Percentiles rank a stretch among this genome's conserved stretches.
These are phyloP conservation scores for Notechis scutatus DNA, from an alignment of 2,113 vertebrate species.

Conservation along the genomic window DNA sequence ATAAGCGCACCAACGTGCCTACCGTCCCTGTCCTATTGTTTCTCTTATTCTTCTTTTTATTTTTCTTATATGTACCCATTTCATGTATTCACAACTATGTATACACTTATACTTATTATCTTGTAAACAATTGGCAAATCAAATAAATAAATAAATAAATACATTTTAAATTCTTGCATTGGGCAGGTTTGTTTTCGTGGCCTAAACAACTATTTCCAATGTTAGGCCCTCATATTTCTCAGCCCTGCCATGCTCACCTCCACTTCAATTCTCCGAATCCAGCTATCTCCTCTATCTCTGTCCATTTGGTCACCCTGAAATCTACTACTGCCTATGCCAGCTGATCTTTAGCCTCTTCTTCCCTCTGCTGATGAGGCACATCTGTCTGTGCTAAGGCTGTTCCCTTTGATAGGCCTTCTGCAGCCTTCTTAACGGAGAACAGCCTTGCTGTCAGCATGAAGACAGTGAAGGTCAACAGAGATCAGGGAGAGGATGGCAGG, in stretches of 20 bases:
- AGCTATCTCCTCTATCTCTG: not conserved
- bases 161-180: not conserved
- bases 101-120: too few relatives aligned
- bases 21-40: too few relatives aligned
- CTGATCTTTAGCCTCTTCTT: not conserved
- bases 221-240: not conserved
- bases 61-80: too few relatives aligned
- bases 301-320: not conserved
- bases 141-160: too few relatives aligned
- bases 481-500: too few relatives aligned
- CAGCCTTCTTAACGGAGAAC: not conserved
- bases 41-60: too few relatives aligned
- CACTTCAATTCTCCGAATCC: not conserved
- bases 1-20: too few relatives aligned
- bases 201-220: not conserved
- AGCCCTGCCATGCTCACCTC: not conserved
- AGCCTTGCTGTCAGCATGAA: not conserved
- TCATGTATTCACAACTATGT: too few relatives aligned
- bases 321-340: not conserved
- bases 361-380: not conserved
- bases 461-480: not conserved
- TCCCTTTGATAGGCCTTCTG: not conserved
- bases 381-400: not conserved
- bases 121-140: too few relatives aligned
- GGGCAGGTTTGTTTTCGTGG: not conserved